Percentiles rank a stretch among this genome's conserved stretches.
phyloP scores from a whole-genome alignment of 2,113 vertebrate species.

The Haemorhous mexicanus region DNA sequence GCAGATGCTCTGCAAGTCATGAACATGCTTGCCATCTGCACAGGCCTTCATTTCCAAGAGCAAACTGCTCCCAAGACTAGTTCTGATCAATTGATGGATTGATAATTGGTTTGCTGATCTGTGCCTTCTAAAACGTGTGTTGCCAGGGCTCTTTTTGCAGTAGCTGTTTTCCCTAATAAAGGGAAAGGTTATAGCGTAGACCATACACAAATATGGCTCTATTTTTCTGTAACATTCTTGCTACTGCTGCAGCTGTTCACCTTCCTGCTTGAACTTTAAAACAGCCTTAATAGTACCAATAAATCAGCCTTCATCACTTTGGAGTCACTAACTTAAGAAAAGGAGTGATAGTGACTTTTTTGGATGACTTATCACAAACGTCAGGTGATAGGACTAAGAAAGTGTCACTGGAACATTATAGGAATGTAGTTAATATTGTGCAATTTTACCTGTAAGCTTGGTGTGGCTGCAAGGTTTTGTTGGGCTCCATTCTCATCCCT shows the following conservation, averaged over 20 bases:
- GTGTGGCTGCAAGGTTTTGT: neutral
- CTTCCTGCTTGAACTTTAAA: constrained; percentile 46
- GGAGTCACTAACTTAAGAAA: neutral
- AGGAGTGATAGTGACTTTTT: neutral
- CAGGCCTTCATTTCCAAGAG: constrained; percentile 30
- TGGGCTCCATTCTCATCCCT: neutral
- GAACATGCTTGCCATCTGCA: constrained; percentile 26
- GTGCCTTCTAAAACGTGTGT: neutral
- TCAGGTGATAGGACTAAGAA: neutral
- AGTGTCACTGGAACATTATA: neutral
- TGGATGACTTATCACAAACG: neutral
- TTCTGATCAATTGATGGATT: constrained; percentile 54
- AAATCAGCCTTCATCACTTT: constrained; percentile 1
- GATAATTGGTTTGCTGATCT: constrained; percentile 37
- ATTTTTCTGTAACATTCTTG: neutral
- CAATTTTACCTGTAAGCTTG: neutral
- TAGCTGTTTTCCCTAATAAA: neutral
- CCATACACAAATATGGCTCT: neutral
- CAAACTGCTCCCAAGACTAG: constrained; percentile 57
- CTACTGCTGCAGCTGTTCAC: constrained; percentile 1
- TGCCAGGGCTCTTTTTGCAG: neutral
- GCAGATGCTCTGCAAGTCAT: constrained; percentile 50
- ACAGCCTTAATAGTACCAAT: neutral
- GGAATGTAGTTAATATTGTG: neutral
- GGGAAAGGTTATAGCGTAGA: neutral